Percentiles rank a stretch among this genome's conserved stretches.
Conservation (phyloP, 2,888 invertebrate species). For the Eudasyphora cyanicolor region DNA sequence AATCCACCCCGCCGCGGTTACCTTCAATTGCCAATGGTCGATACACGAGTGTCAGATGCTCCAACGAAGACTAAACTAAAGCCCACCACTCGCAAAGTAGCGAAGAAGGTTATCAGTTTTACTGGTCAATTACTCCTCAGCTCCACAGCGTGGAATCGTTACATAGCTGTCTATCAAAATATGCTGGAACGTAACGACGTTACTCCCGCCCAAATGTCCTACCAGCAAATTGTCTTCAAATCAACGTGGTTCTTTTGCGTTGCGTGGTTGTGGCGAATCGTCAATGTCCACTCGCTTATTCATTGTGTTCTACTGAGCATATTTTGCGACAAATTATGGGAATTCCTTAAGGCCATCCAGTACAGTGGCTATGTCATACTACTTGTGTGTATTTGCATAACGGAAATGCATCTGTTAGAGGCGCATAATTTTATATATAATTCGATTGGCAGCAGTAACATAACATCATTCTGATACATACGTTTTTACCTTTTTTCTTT, state of each 20-base stretch:
- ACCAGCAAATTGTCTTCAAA: slow-evolving; percentile 84
- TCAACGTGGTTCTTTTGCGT: slow-evolving; percentile 88
- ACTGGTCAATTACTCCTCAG: slow-evolving; percentile 87
- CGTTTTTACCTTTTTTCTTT: slow-evolving; percentile 40
- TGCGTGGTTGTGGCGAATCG: slow-evolving; percentile 88
- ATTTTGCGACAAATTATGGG: slow-evolving; percentile 91
- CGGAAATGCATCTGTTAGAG: slow-evolving; percentile 87
- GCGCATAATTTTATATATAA: slow-evolving; percentile 82
- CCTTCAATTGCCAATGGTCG: slow-evolving; percentile 83
- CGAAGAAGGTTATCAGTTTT: slow-evolving; percentile 84
- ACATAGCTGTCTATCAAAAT: slow-evolving; percentile 89
- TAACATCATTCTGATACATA: slow-evolving; percentile 78
- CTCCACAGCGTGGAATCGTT: slow-evolving; percentile 91
- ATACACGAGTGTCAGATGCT: slow-evolving; percentile 76
- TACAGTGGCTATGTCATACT: slow-evolving; percentile 87
- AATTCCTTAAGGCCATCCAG: slow-evolving; percentile 86
- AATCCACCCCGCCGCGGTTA: slow-evolving; percentile 89
- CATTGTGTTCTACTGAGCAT: slow-evolving; percentile 88
- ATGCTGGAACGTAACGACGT: slow-evolving; percentile 85
- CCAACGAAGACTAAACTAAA: slow-evolving; percentile 85
- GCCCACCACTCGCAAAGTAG: slow-evolving; percentile 85
- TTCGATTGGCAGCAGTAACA: slow-evolving; percentile 76
- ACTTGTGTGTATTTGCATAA: slow-evolving; percentile 84
- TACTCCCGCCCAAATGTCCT: slow-evolving; percentile 81
- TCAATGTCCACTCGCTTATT: slow-evolving; percentile 89